Conservation (phyloP, 2,113 vertebrate species). For the Himantopus leucocephalus region DNA sequence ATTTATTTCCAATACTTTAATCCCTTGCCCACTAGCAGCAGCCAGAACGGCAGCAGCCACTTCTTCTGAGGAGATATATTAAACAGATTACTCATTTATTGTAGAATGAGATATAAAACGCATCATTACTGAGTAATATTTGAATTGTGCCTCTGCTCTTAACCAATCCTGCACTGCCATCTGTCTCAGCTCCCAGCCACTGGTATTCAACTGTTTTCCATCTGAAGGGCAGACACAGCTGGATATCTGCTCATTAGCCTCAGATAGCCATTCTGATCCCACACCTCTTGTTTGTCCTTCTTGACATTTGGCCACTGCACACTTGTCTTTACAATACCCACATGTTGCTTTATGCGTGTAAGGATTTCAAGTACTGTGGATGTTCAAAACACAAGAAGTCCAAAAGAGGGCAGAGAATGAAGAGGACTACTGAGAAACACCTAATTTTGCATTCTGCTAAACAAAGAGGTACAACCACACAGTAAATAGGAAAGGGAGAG, state of each 20-base stretch:
- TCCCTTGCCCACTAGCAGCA: not conserved
- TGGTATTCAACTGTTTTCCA: not conserved
- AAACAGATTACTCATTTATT: slow-evolving; percentile 9
- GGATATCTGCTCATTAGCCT: not conserved
- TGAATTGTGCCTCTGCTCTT: not conserved
- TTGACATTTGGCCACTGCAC: not conserved
- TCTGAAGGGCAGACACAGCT: not conserved
- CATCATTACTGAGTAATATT: not conserved
- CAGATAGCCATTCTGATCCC: not conserved
- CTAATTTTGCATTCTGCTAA: not conserved
- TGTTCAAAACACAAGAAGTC: not conserved
- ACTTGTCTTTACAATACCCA: not conserved
- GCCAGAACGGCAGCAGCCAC: not conserved
- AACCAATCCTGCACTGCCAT: slow-evolving; percentile 1
- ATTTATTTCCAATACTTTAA: not conserved
- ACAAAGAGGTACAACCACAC: not conserved
- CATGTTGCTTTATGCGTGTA: not conserved
- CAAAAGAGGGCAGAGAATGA: not conserved
- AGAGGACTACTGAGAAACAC: not conserved
- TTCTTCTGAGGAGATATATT: not conserved
- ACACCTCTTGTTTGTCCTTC: not conserved
- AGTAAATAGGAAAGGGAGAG: not conserved
- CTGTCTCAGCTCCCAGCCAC: not conserved
- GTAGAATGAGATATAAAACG: not conserved
- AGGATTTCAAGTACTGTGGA: not conserved